A percentile compares a stretch with the other conserved stretches of the same genome.
Evolutionary conservation across 2,113 vertebrate genomes (phyloP).

Genomic region (Labeo catla): DNA sequence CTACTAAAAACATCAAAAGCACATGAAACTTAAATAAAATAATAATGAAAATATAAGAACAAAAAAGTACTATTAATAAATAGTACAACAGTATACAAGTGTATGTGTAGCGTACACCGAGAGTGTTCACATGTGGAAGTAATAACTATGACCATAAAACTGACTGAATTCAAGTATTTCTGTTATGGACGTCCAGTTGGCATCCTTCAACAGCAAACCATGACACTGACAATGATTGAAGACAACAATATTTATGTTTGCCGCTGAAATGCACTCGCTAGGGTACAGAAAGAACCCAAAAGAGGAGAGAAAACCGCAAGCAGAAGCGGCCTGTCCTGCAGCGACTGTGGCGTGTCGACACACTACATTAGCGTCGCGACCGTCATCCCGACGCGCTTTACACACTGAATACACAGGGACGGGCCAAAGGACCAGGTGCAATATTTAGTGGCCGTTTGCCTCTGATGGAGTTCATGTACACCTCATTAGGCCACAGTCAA

Average conservation of each 20-base stretch:
- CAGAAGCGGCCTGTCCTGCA: slow-evolving; percentile 25
- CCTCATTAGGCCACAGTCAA: slow-evolving; percentile 54
- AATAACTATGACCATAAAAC: background rate
- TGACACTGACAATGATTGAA: slow-evolving; percentile 61
- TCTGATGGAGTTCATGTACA: slow-evolving; percentile 54
- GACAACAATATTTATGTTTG: slow-evolving; percentile 55
- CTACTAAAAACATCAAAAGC: background rate
- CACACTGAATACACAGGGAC: background rate
- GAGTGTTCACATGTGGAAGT: slow-evolving; percentile 22
- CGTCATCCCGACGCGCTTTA: background rate
- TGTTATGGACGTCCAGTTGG: slow-evolving; percentile 55
- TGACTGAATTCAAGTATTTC: slow-evolving; percentile 3
- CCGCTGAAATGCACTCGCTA: background rate
- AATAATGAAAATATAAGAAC: background rate
- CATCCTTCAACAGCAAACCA: slow-evolving; percentile 54
- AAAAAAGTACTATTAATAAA: background rate
- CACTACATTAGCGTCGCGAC: slow-evolving; percentile 43
- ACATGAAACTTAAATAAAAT: background rate
- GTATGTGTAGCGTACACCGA: background rate
- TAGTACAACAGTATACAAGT: background rate
- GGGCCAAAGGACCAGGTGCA: slow-evolving; percentile 22
- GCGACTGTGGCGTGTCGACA: background rate
- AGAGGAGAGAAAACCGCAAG: slow-evolving; percentile 34
- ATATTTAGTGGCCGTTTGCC: slow-evolving; percentile 52
- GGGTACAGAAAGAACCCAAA: slow-evolving; percentile 32